Evolutionary conservation across 2,797 vertebrate species (phyloP).

Genomic region (Eupleurogrammus muticus): DNA sequence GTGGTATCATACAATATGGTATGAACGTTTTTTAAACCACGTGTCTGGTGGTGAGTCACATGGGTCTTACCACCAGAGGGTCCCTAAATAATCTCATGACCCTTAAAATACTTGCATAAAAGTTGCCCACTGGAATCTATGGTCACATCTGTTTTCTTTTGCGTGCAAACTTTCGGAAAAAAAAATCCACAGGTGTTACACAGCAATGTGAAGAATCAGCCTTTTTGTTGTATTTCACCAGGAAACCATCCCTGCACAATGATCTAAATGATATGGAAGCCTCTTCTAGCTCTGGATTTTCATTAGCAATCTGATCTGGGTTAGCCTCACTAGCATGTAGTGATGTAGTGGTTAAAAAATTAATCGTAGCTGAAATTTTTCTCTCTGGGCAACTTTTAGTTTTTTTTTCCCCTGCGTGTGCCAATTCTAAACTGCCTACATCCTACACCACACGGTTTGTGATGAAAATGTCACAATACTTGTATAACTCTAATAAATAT

Average conservation of each 20-base stretch:
- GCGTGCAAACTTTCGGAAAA: slow-evolving; percentile 14
- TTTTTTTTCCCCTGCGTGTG: slow-evolving; percentile 6
- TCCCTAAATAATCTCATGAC: neutral
- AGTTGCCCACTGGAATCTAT: neutral
- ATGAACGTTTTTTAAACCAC: neutral
- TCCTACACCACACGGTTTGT: neutral
- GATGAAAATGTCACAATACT: neutral
- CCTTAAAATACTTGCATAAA: slow-evolving; percentile 12
- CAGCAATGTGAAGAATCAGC: slow-evolving; percentile 5
- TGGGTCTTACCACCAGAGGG: neutral
- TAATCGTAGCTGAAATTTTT: neutral
- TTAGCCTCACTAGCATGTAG: neutral
- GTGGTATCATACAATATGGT: neutral
- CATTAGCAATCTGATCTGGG: neutral
- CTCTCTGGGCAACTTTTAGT: neutral
- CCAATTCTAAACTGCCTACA: neutral
- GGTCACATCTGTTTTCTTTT: slow-evolving; percentile 45
- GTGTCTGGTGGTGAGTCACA: neutral
- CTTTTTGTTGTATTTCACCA: neutral
- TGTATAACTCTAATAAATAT: neutral
- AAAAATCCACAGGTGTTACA: slow-evolving; percentile 34
- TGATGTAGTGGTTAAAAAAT: neutral
- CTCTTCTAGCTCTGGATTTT: neutral
- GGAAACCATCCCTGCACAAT: neutral
- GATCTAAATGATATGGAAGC: neutral